phyloP scores from a whole-genome alignment of 2,113 vertebrate species.

The Aepyceros melampus region DNA sequence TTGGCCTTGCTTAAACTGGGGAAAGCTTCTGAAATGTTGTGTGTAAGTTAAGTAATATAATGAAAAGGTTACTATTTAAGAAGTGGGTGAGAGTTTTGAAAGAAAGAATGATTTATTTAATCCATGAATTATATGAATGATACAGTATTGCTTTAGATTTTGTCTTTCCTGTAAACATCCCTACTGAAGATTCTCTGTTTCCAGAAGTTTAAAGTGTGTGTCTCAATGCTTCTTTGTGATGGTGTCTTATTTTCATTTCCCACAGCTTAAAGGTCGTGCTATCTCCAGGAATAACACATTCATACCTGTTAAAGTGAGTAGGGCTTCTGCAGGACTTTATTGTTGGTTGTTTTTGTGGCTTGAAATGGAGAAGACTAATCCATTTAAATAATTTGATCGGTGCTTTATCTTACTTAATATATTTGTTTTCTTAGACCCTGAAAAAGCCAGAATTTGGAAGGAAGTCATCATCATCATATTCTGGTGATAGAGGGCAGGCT shows the following conservation, averaged over 20 bases:
- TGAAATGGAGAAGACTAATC: background rate
- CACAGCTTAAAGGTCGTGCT: background rate
- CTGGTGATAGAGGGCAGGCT: background rate
- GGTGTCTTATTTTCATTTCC: background rate
- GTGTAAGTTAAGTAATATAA: background rate
- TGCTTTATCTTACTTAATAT: background rate
- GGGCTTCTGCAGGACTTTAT: background rate
- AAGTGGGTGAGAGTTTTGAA: background rate
- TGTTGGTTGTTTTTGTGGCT: background rate
- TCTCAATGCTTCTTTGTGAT: background rate
- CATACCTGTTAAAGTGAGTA: background rate
- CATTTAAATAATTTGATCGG: conserved; percentile 8
- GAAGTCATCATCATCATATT: background rate
- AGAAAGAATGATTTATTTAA: background rate
- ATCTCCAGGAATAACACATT: background rate
- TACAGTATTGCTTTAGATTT: background rate
- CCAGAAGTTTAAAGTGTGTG: background rate
- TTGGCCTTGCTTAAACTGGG: background rate
- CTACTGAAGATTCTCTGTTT: background rate
- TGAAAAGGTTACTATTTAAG: background rate
- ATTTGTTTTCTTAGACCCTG: background rate
- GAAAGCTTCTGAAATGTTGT: background rate
- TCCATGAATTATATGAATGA: background rate
- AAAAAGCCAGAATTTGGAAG: background rate
- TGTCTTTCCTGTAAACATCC: background rate